Evolutionary conservation across 2,888 invertebrate species (phyloP).

Genomic region (Argyresthia goedartella): DNA sequence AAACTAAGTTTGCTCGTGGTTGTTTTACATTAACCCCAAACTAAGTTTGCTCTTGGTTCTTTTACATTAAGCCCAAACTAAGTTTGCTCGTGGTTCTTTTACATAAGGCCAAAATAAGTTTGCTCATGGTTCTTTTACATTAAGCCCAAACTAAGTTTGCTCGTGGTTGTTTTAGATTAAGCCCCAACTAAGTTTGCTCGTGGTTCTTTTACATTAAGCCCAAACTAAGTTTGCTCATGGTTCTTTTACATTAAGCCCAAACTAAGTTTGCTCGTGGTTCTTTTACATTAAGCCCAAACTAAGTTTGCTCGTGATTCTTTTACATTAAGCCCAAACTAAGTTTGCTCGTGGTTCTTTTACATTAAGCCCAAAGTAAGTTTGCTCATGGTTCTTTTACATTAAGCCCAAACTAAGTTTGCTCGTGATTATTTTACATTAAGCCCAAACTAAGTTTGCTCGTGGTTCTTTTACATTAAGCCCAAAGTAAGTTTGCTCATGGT

Average conservation of each 20-base stretch:
- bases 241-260: constrained; percentile 68
- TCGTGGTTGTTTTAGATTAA: constrained; percentile 68
- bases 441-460: constrained; percentile 38
- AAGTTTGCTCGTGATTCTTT: constrained; percentile 56
- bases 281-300: constrained; percentile 63
- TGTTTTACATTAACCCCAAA: constrained; percentile 66
- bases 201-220: constrained; percentile 69
- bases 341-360: too few species aligned
- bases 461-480: constrained; percentile 69
- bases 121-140: too few species aligned
- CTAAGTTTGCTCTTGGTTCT: too few species aligned
- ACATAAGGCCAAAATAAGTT: too few species aligned
- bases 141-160: constrained; percentile 47
- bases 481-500: too few species aligned
- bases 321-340: constrained; percentile 56
- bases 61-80: constrained; percentile 62
- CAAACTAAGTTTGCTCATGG: too few species aligned
- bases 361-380: constrained; percentile 51
- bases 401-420: constrained; percentile 47
- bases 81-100: too few species aligned
- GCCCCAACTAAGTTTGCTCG: constrained; percentile 43
- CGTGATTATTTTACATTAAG: constrained; percentile 67
- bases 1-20: too few species aligned
- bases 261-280: too few species aligned
- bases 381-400: too few species aligned